These are phyloP conservation scores for Actenoides lindsayi DNA, from an alignment of 2,113 vertebrate species.

Conservation along the genomic window DNA sequence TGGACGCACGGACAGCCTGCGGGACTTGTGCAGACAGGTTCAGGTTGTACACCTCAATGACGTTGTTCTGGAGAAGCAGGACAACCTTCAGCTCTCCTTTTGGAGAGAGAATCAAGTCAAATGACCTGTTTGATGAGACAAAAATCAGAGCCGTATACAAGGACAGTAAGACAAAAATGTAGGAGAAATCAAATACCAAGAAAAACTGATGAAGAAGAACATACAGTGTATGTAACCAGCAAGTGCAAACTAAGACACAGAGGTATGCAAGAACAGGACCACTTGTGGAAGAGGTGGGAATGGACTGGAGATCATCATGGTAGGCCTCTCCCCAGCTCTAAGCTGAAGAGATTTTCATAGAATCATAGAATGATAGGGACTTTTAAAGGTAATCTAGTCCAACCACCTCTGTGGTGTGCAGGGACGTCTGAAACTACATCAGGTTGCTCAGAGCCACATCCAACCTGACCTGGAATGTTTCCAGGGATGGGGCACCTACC, in stretches of 20 bases:
- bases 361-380: background rate
- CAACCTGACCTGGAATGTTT: background rate
- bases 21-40: slow-evolving; percentile 62
- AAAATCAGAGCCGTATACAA: slow-evolving; percentile 1
- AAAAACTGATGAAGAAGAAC: background rate
- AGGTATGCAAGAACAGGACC: background rate
- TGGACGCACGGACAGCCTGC: slow-evolving; percentile 76
- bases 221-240: background rate
- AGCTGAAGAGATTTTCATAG: background rate
- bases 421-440: background rate
- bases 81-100: slow-evolving; percentile 89
- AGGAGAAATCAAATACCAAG: background rate
- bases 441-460: no score
- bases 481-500: background rate
- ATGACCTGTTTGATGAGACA: slow-evolving; percentile 79
- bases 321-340: background rate
- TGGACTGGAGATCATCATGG: fast-evolving
- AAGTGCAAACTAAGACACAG: background rate
- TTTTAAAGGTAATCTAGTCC: background rate
- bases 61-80: slow-evolving; percentile 93
- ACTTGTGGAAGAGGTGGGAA: background rate
- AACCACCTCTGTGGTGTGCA: background rate
- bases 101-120: slow-evolving; percentile 82
- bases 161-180: background rate
- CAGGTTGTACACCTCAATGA: slow-evolving; percentile 84